phyloP scores from a whole-genome alignment of 2,888 invertebrate genomes.

The Brenthis daphne region DNA sequence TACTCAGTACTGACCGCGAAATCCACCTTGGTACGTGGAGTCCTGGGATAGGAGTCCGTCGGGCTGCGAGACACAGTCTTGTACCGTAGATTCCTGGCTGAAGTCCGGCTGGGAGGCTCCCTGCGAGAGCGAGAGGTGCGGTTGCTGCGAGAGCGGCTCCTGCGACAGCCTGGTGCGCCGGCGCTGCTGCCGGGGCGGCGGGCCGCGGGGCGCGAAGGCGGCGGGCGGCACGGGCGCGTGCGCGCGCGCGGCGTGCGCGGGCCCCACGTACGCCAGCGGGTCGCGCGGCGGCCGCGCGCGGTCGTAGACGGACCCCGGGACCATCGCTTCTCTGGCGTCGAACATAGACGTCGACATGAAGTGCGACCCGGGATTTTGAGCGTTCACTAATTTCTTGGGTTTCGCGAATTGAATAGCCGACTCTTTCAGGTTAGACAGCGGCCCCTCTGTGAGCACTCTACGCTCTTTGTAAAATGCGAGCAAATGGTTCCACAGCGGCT shows the following conservation, averaged over 20 bases:
- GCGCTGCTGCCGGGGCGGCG: too few species aligned
- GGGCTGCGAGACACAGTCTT: conserved; percentile 95
- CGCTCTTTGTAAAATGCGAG: conserved; percentile 98
- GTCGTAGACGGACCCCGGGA: conserved; percentile 96
- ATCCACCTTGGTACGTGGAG: conserved; percentile 90
- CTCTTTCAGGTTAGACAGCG: conserved; percentile 97
- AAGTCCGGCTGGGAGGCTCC: conserved; percentile 88
- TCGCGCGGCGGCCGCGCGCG: conserved; percentile 92
- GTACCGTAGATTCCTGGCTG: conserved; percentile 91
- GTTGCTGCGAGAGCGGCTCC: conserved; percentile 88
- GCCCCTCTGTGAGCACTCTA: conserved; percentile 97
- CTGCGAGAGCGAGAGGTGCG: conserved; percentile 87
- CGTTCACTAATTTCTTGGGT: conserved; percentile 96
- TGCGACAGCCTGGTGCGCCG: conserved; percentile 82
- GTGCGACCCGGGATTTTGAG: conserved; percentile 96
- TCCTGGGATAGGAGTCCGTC: conserved; percentile 97
- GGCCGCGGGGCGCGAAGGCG: conserved; percentile 93
- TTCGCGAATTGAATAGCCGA: conserved; percentile 98
- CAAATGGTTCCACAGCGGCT: conserved; percentile 99
- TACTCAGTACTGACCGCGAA: conserved; percentile 88
- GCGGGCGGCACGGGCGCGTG: conserved; percentile 95
- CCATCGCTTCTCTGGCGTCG: conserved; percentile 96
- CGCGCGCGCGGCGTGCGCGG: conserved; percentile 88
- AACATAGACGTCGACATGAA: conserved; percentile 99
- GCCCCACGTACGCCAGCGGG: conserved; percentile 95